Evolutionary conservation across 2,797 vertebrate species (phyloP).

Genomic region (Muraenolepis orangiensis): DNA sequence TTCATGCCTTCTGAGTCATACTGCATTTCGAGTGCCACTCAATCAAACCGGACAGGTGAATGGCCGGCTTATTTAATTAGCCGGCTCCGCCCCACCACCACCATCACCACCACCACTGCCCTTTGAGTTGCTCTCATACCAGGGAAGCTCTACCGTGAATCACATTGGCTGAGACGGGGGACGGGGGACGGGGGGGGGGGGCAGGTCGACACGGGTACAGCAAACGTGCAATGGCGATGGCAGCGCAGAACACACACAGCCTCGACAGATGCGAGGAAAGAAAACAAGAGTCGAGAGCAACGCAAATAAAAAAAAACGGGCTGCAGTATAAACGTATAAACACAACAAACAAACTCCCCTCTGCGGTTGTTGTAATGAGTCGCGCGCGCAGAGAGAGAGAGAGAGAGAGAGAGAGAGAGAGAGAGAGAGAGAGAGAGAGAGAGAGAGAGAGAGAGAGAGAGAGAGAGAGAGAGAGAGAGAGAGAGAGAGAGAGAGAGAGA

Average conservation of each 20-base stretch:
- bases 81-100: slow-evolving; percentile 27
- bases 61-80: slow-evolving; percentile 51
- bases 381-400: not conserved
- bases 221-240: slow-evolving; percentile 38
- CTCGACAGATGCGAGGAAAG: slow-evolving; percentile 11
- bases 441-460: not conserved
- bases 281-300: not conserved
- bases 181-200: no score
- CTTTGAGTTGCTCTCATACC: slow-evolving; percentile 32
- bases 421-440: slow-evolving; percentile 15
- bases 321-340: slow-evolving; percentile 16
- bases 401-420: slow-evolving; percentile 21
- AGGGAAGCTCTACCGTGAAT: not conserved
- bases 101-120: slow-evolving; percentile 23
- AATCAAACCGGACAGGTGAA: slow-evolving; percentile 65
- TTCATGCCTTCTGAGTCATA: slow-evolving; percentile 52
- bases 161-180: slow-evolving; percentile 5
- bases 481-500: slow-evolving; percentile 20
- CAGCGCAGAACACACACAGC: slow-evolving; percentile 9
- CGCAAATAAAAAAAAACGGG: not conserved
- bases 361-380: slow-evolving; percentile 25
- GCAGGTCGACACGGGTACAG: slow-evolving; percentile 26
- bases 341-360: slow-evolving; percentile 48
- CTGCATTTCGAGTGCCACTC: slow-evolving; percentile 51
- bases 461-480: slow-evolving; percentile 13